Base-by-base conservation (phyloP, 2,797 vertebrate species). In the Hozukius guyotensis region DNA sequence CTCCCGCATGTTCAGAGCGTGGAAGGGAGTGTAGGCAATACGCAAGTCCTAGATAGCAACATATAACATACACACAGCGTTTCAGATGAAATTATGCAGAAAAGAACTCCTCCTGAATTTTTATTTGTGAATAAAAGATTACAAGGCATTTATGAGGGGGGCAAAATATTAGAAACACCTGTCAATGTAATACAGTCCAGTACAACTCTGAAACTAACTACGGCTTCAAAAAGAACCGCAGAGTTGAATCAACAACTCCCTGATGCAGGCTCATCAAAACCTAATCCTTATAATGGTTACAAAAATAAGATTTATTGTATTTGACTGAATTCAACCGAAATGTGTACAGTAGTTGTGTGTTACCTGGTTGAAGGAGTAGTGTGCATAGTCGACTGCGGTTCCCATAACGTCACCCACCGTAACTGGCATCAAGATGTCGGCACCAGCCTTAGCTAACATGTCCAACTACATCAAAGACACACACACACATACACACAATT, bases 361-460 rank as follows among this genome's bases (percentile, higher is more conserved):
- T 88, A 98, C 97, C 96, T 97, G 96, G 63, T 93, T 96, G 84
- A 96, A 97, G 36, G 83, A 91, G 88, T 93, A 87, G 89, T 96
- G 89, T 3, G 95, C 96, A 0, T 95, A 97, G 92, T 98, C 97
- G 0, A 97, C 93, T 0, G 94, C 97, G 0, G 96, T 97, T 81
- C 97, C 97, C 72, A 96, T 65, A 0, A 86, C 91, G 27, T 94
- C 89, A 0, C 61, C 89, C 56, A 97, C 89, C 1, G 10, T 49
- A 10, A 98, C 92, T 0, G 96, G 97, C 94, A 93, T 95, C 88
- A 96, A 80, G 80, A 97, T 93, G 79, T 97, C 90, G 0, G 97
- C 97, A 32, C 96, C 96, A 0, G 94, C 91, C 13, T 79, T 85
- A 3, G 95, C 88, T 59, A 98, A 93, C 82, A 68, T 93, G 32